phyloP scores from a whole-genome alignment of 2,888 invertebrate genomes.

The Iphiclides podalirius region DNA sequence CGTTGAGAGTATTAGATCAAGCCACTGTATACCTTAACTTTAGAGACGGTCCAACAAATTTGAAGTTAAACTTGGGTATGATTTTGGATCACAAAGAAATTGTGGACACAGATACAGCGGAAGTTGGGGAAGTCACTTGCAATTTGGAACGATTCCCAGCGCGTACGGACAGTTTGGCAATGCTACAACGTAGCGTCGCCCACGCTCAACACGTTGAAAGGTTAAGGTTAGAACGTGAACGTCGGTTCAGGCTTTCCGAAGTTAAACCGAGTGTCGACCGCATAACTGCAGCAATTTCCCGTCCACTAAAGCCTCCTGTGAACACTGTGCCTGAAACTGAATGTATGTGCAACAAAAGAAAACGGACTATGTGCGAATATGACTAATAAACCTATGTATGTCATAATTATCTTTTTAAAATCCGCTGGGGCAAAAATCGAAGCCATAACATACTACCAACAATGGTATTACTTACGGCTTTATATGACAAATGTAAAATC shows the following conservation, averaged over 20 bases:
- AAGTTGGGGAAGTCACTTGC: slow-evolving; percentile 41
- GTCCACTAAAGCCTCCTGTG: slow-evolving; percentile 44
- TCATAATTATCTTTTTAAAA: too few species aligned
- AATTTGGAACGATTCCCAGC: slow-evolving; percentile 38
- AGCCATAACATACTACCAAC: too few species aligned
- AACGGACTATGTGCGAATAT: slow-evolving; percentile 1
- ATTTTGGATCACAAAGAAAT: slow-evolving; percentile 73
- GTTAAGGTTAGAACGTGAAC: slow-evolving; percentile 45
- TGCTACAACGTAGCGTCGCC: slow-evolving; percentile 52
- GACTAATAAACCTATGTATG: too few species aligned
- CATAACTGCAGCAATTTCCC: slow-evolving; percentile 44
- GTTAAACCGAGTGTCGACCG: slow-evolving; percentile 48
- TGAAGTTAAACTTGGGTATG: slow-evolving; percentile 72
- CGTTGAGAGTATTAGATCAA: slow-evolving; percentile 64
- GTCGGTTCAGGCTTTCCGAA: slow-evolving; percentile 39
- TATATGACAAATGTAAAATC: too few species aligned
- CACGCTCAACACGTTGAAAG: slow-evolving; percentile 52
- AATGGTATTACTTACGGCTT: too few species aligned
- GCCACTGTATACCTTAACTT: slow-evolving; percentile 61
- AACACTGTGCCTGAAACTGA: slow-evolving; percentile 30
- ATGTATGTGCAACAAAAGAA: slow-evolving; percentile 15
- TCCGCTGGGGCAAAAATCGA: too few species aligned
- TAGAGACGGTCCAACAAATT: slow-evolving; percentile 58
- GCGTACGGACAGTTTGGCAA: slow-evolving; percentile 58
- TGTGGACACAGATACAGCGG: slow-evolving; percentile 55